phyloP scores from a whole-genome alignment of 2,797 vertebrate species.

The Uromys caudimaculatus region DNA sequence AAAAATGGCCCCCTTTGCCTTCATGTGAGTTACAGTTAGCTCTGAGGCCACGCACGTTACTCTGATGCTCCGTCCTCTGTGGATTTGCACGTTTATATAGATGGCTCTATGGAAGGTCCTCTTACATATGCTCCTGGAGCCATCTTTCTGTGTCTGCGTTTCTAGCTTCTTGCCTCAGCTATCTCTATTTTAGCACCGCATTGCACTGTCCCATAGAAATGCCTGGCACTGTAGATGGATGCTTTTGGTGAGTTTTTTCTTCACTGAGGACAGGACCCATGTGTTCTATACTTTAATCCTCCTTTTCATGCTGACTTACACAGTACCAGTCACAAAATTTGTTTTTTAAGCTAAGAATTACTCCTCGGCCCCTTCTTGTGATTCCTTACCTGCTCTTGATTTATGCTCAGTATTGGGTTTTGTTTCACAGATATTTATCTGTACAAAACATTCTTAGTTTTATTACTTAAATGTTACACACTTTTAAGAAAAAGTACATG shows the following conservation, averaged over 20 bases:
- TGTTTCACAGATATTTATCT: constrained; percentile 3
- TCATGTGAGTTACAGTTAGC: neutral
- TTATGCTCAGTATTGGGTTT: neutral
- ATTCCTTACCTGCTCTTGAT: neutral
- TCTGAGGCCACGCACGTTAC: neutral
- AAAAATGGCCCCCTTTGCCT: neutral
- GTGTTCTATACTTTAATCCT: neutral
- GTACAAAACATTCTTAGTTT: neutral
- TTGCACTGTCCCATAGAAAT: neutral
- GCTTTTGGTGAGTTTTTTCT: neutral
- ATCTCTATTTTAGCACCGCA: neutral
- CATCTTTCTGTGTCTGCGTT: neutral
- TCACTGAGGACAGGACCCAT: neutral
- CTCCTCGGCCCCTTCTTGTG: neutral
- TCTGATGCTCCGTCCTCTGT: neutral
- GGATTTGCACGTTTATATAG: neutral
- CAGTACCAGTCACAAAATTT: neutral
- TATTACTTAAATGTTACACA: neutral
- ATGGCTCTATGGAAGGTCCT: neutral
- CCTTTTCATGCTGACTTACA: neutral
- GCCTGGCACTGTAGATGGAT: neutral
- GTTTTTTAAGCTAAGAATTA: neutral
- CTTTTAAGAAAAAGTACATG: neutral
- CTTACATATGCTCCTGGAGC: neutral
- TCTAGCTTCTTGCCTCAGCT: neutral